Evolutionary conservation across 2,888 invertebrate species (phyloP), one percentile per base, ranked within the genome.

Genomic region (Gari tellinella): DNA sequence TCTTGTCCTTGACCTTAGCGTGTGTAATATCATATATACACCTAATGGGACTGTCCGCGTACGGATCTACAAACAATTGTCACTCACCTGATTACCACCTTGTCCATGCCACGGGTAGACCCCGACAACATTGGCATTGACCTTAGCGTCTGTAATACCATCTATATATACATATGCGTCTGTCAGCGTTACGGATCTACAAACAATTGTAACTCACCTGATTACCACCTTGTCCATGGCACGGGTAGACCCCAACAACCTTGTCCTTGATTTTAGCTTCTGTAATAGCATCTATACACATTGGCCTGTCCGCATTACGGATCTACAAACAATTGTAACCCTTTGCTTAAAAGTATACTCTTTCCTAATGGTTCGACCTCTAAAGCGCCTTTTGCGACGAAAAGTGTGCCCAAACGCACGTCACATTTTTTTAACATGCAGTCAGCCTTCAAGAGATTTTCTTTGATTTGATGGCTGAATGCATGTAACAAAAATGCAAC

Each of bases 141-240:
- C n/a, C 88, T 95, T 95, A 93, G 96, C 96, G 90, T 97, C 95
- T 80, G 97, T 96, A 85, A 98, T 96, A 85, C 98, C 66, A 17
- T 78, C 77, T 17, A 58, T 58, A 60, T n/a, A n/a, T n/a, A n/a
- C 77, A 78, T 64, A 78, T 73, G 5, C 66, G 38, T n/a, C 62
- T 40, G 15, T 66, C 77, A 40, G 52, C 61, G 21, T 49, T 78
- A 12, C 70, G 57, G 10, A 78, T 73, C 77, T 78, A 23, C n/a
- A n/a, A n/a, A n/a, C n/a, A n/a, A n/a, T n/a, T n/a, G n/a, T n/a
- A 31, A 31, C 37, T 17, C 57, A 99, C 99, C 98, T 99, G 99
- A 94, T 99, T 99, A 93, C 99, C 99, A 92, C 99, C 99, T 94
- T 98, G 97, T 89, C 95, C 95, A 93, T 99, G 99, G 93, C 99